Base-by-base conservation (phyloP, 2,888 invertebrate species). In the Crematogaster levior region DNA sequence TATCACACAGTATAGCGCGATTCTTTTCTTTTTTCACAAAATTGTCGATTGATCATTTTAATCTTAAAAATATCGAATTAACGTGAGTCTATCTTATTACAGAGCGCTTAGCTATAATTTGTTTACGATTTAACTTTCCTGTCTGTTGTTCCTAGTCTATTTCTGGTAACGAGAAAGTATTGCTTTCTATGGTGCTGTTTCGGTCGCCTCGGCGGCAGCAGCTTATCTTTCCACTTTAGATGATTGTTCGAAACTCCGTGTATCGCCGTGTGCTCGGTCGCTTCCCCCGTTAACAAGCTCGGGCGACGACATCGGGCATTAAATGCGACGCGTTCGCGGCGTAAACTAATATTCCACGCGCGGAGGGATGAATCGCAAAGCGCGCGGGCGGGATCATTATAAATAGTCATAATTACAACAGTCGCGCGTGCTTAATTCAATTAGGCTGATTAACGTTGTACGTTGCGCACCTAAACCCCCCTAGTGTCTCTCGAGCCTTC, bases 351-450 rank as follows among this genome's bases (percentile, higher is more conserved):
- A 88, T 90, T 85, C 88, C 83, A 77, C 63, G 74, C 81, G 68
- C 27, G 68, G 79, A 58, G 75, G 81, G 82, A 51, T 56, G 84
- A 80, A 81, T 85, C 85, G 84, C 58, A 79, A 77, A 80, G 85
- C 84, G 84, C 79, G 81, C 83, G 74, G 77, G 86, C 84, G 89
- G 91, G 93, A 93, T 94, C 93, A 93, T 94, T 94, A 93, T 93
- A 94, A 94, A 94, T 94, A 94, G 94, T 94, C 93, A 93, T 94
- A 94, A 94, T 94, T 94, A 93, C 93, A 94, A 93, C 92, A 93
- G 93, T 93, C 93, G 93, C 92, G 92, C 92, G 92, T 92, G 92
- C 92, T 92, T 94, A 94, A 94, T 94, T 94, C 93, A 94, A 94
- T 94, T 94, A 94, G 92, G 88, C 93, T 94, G 94, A 94, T 94